These are phyloP conservation scores for Okamejei kenojei DNA, from an alignment of 2,797 vertebrate species.

Conservation along the genomic window DNA sequence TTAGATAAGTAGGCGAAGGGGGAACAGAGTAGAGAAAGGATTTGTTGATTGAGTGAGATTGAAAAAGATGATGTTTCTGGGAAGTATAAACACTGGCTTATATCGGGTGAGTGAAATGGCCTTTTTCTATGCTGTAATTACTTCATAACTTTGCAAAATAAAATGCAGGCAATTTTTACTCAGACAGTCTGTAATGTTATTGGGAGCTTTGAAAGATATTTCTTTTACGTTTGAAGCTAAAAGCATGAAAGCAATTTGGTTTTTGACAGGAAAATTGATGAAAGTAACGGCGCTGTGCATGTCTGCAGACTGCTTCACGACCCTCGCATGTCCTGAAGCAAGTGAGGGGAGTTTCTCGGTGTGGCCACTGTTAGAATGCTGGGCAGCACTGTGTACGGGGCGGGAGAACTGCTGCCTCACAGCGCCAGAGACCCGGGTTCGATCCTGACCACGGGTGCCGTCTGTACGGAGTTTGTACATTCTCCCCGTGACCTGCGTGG, in stretches of 20 bases:
- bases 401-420: no score
- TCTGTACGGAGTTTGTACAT: no score
- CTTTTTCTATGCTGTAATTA: background rate
- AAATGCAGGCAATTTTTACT: background rate
- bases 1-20: background rate
- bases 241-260: background rate
- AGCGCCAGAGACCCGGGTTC: no score
- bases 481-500: no score
- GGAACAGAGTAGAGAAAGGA: no score
- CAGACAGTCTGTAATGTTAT: background rate
- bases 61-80: background rate
- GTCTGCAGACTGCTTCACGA: background rate
- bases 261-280: background rate
- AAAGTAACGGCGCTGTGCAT: background rate
- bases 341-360: background rate
- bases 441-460: no score
- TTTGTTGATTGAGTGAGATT: background rate
- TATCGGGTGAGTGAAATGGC: background rate
- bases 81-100: background rate
- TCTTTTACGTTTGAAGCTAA: background rate
- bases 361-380: background rate
- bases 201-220: background rate
- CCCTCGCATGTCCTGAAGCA: background rate
- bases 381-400: background rate
- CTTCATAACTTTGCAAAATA: background rate